Percentiles rank a stretch among this genome's conserved stretches.
phyloP scores from a whole-genome alignment of 2,888 invertebrate genomes.

The Hydriomena furcata region DNA sequence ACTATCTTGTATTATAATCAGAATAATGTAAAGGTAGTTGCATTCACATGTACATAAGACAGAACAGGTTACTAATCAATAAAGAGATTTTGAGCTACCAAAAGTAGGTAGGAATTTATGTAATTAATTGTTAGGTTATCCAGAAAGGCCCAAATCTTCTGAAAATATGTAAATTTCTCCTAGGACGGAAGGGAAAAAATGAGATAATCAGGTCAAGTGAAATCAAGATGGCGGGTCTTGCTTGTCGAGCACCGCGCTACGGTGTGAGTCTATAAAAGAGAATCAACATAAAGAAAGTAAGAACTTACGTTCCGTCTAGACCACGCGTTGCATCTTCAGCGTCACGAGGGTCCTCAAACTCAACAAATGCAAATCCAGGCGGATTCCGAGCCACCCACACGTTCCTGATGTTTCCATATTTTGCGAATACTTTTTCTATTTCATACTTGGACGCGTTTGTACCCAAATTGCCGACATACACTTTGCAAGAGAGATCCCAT shows the following conservation, averaged over 20 bases:
- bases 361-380: constrained; percentile 95
- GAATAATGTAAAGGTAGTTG: too few relatives aligned
- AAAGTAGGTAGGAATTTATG: too few relatives aligned
- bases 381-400: constrained; percentile 98
- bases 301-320: constrained; percentile 87
- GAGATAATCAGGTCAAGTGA: constrained; percentile 13
- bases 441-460: constrained; percentile 96
- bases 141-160: too few relatives aligned
- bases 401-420: constrained; percentile 94
- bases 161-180: too few relatives aligned
- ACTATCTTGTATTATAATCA: too few relatives aligned
- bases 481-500: constrained; percentile 95
- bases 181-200: background rate
- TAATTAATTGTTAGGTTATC: too few relatives aligned
- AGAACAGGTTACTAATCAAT: too few relatives aligned
- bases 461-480: constrained; percentile 96
- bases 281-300: background rate
- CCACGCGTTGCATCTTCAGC: constrained; percentile 94
- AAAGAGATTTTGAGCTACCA: too few relatives aligned
- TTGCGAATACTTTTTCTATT: constrained; percentile 93
- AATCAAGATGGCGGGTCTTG: constrained; percentile 37
- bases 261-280: background rate
- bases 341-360: constrained; percentile 94
- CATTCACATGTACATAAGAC: too few relatives aligned
- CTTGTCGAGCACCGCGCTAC: background rate